A percentile compares a stretch with the other conserved stretches of the same genome.
phyloP scores from a whole-genome alignment of 2,113 vertebrate genomes.

The Datnioides undecimradiatus region DNA sequence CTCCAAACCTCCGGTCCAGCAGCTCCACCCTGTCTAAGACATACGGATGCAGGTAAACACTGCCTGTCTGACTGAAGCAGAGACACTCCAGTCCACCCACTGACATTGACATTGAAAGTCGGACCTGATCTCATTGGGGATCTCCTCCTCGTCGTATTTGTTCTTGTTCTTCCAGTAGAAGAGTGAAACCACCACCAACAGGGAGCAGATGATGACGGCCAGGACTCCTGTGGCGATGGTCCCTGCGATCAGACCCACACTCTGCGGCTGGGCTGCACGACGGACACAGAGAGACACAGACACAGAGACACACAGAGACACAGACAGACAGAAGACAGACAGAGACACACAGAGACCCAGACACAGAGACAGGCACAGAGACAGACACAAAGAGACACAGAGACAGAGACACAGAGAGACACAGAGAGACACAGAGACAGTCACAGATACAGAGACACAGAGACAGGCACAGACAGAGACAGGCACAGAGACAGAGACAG shows the following conservation, averaged over 20 bases:
- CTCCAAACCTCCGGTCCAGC: conserved; percentile 44
- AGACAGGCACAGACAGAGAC: too few relatives aligned
- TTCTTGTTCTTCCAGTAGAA: conserved; percentile 99
- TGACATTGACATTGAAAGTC: background rate
- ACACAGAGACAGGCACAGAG: too few relatives aligned
- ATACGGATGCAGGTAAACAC: background rate
- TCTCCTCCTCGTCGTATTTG: conserved; percentile 97
- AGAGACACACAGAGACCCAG: too few relatives aligned
- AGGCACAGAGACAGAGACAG: too few relatives aligned
- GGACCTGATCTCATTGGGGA: conserved; percentile 98
- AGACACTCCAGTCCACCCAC: background rate
- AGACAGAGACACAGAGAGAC: too few relatives aligned
- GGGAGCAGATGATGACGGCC: conserved; percentile 89
- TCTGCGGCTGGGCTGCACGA: conserved; percentile 91
- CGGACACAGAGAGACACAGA: background rate
- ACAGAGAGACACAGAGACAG: too few relatives aligned
- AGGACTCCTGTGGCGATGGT: conserved; percentile 89
- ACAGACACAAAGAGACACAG: too few relatives aligned
- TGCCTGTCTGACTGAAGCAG: background rate
- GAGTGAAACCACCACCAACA: conserved; percentile 90
- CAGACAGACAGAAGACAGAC: background rate
- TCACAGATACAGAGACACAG: too few relatives aligned
- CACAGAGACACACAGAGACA: background rate
- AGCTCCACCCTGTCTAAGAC: background rate
- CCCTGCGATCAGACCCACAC: conserved; percentile 92